phyloP scores from a whole-genome alignment of 2,113 vertebrate genomes.

The Fregata magnificens region DNA sequence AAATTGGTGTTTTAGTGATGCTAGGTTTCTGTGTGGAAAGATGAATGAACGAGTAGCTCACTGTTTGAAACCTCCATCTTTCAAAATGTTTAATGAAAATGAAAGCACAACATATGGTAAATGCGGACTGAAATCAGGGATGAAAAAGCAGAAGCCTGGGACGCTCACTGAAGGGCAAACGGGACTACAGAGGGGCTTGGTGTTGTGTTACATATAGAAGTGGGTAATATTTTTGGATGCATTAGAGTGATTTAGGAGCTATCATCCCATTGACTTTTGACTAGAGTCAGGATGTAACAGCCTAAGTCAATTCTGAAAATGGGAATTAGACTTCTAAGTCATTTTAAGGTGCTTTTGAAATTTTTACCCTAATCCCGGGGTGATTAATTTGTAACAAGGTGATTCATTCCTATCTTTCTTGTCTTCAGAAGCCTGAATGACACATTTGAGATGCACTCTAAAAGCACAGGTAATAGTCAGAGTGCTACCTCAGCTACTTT shows the following conservation, averaged over 20 bases:
- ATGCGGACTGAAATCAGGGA: slow-evolving; percentile 2
- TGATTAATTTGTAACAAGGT: slow-evolving; percentile 60
- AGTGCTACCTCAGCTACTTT: slow-evolving; percentile 53
- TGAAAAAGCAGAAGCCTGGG: background rate
- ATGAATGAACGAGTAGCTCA: slow-evolving; percentile 28
- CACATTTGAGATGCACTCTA: slow-evolving; percentile 47
- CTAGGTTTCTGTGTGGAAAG: slow-evolving; percentile 29
- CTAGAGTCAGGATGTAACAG: slow-evolving; percentile 27
- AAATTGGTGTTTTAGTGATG: slow-evolving; percentile 30
- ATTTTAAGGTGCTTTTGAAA: slow-evolving; percentile 60
- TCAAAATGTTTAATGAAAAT: slow-evolving; percentile 58
- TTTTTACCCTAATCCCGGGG: slow-evolving; percentile 44
- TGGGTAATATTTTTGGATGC: slow-evolving; percentile 20
- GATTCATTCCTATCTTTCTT: slow-evolving; percentile 41
- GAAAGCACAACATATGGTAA: slow-evolving; percentile 34
- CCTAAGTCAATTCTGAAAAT: slow-evolving; percentile 55
- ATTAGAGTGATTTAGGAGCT: slow-evolving; percentile 46
- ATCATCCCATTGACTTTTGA: slow-evolving; percentile 48
- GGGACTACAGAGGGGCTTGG: background rate
- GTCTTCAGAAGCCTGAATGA: slow-evolving; percentile 51
- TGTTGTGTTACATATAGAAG: background rate
- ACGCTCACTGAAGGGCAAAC: background rate
- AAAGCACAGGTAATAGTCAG: slow-evolving; percentile 62
- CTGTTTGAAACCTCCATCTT: slow-evolving; percentile 46
- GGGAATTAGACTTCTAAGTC: slow-evolving; percentile 55